A percentile compares a stretch with the other conserved stretches of the same genome.
Evolutionary conservation across 2,888 invertebrate genomes (phyloP).

Genomic region (Trissolcus brochymenae): DNA sequence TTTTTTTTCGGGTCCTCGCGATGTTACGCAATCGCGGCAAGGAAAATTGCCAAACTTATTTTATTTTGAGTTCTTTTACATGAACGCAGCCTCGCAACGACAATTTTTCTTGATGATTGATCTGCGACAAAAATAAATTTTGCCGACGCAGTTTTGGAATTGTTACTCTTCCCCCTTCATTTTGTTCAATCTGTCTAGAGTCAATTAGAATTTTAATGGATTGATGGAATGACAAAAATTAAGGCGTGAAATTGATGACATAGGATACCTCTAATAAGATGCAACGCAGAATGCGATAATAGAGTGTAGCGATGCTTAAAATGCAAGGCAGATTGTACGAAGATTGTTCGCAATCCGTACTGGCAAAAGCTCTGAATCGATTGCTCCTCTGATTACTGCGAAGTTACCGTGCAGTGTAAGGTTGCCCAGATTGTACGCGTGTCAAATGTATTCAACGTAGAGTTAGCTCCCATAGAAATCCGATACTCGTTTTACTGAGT

Average conservation of each 20-base stretch:
- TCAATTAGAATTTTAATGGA: background rate
- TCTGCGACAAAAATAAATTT: background rate
- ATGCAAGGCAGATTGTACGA: constrained; percentile 13
- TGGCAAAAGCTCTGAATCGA: constrained; percentile 46
- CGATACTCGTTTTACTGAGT: constrained; percentile 17
- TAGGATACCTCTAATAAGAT: background rate
- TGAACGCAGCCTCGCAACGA: constrained; percentile 18
- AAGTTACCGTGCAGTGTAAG: constrained; percentile 30
- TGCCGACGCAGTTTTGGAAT: too few relatives aligned
- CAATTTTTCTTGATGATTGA: background rate
- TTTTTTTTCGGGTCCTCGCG: constrained; percentile 15
- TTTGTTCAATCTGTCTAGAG: too few relatives aligned
- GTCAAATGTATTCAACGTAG: constrained; percentile 22
- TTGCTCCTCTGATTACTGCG: constrained; percentile 53
- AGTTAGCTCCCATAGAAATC: constrained; percentile 22
- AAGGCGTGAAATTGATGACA: background rate
- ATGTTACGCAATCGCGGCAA: constrained; percentile 15
- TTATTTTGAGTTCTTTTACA: constrained; percentile 37
- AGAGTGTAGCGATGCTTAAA: constrained; percentile 14
- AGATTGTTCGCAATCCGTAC: constrained; percentile 8
- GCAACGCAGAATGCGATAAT: background rate
- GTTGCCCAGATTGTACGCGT: constrained; percentile 26
- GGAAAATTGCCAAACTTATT: constrained; percentile 38
- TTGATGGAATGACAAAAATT: background rate
- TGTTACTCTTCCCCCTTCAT: too few relatives aligned